Conservation (phyloP, 2,888 invertebrate species). For the Criorhina ranunculi region DNA sequence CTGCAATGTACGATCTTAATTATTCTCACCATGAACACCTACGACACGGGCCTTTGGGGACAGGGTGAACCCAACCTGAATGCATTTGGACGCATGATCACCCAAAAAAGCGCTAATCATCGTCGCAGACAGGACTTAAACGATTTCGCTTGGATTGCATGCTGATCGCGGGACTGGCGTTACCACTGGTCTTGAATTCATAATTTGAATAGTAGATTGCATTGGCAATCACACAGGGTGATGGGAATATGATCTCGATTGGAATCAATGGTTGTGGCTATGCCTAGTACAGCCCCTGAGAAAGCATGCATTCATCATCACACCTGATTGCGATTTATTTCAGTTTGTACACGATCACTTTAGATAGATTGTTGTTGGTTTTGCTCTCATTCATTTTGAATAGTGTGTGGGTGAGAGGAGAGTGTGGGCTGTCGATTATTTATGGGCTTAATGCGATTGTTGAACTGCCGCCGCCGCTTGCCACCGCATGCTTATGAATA, state of each 20-base stretch:
- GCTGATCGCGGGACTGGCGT: constrained; percentile 43
- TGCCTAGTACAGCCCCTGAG: constrained; percentile 34
- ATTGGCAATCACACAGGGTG: constrained; percentile 42
- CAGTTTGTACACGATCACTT: constrained; percentile 16
- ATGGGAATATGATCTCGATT: constrained; percentile 36
- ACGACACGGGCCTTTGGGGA: not conserved
- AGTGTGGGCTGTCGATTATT: constrained; percentile 37
- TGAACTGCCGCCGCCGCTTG: constrained; percentile 23
- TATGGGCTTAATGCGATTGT: constrained; percentile 36
- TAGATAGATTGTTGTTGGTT: constrained; percentile 18
- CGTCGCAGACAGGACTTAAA: constrained; percentile 62
- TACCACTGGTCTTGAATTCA: constrained; percentile 55
- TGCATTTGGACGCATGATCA: constrained; percentile 2
- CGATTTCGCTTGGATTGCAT: constrained; percentile 51
- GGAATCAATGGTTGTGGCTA: not conserved
- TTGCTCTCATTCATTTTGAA: constrained; percentile 27
- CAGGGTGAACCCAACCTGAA: constrained; percentile 5
- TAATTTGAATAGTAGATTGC: constrained; percentile 32
- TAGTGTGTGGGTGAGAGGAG: not conserved
- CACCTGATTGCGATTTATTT: constrained; percentile 67
- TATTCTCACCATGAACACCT: constrained; percentile 19
- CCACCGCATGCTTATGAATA: constrained; percentile 16
- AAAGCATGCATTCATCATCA: constrained; percentile 42
- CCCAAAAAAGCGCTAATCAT: constrained; percentile 23
- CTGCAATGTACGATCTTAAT: constrained; percentile 19